These are phyloP conservation scores for Boloria selene DNA, from an alignment of 2,888 invertebrate genomes.

Conservation along the genomic window DNA sequence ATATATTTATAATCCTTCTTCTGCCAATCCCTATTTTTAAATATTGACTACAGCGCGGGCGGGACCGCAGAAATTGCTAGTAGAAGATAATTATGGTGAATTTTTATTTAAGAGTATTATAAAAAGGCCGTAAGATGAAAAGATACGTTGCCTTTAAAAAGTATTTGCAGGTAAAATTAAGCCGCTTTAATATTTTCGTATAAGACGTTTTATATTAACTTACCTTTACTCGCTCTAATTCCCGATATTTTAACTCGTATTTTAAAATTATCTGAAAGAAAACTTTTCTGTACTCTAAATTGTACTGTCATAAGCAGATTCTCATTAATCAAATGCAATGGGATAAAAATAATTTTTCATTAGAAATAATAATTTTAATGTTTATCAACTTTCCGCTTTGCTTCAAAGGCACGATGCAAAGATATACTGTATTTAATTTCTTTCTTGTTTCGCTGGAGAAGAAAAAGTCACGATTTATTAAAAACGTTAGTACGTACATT, in stretches of 20 bases:
- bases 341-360: conserved; percentile 10
- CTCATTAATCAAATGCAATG: conserved; percentile 16
- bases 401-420: neutral
- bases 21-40: too few species aligned
- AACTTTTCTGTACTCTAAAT: conserved; percentile 14
- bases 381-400: conserved; percentile 1
- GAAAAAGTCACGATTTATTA: too few species aligned
- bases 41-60: too few species aligned
- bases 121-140: too few species aligned
- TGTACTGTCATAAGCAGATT: conserved; percentile 18
- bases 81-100: too few species aligned
- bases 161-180: too few species aligned
- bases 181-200: too few species aligned
- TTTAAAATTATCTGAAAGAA: conserved; percentile 17
- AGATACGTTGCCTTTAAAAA: too few species aligned
- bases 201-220: neutral
- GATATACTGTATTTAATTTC: neutral
- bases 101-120: too few species aligned
- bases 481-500: too few species aligned
- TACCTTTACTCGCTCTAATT: conserved; percentile 16
- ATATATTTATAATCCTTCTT: too few species aligned
- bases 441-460: neutral
- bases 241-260: conserved; percentile 7
- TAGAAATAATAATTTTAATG: conserved; percentile 9
- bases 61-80: too few species aligned